phyloP scores from a whole-genome alignment of 2,888 invertebrate genomes.

The Lumbricus terrestris region DNA sequence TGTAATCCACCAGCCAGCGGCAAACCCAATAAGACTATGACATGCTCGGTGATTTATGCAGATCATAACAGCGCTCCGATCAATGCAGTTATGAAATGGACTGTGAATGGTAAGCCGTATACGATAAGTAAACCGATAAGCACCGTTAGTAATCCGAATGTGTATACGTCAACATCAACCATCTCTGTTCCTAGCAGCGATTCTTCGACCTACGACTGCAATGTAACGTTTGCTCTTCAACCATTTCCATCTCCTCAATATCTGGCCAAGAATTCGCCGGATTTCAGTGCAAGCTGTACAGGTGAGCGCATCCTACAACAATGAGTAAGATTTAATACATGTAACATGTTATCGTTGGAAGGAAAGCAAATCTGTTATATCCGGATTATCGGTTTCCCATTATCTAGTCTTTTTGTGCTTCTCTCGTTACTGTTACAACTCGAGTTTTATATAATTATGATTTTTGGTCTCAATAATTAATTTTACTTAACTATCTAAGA shows the following conservation, averaged over 20 bases:
- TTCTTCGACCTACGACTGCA: not conserved
- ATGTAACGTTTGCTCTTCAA: not conserved
- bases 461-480: no score
- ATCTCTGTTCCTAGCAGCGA: not conserved
- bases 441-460: no score
- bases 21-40: not conserved
- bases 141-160: not conserved
- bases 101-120: not conserved
- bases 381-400: no score
- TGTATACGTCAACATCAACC: not conserved
- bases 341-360: no score
- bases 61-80: not conserved
- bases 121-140: not conserved
- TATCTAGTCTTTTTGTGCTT: no score
- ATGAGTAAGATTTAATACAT: no score
- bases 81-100: not conserved
- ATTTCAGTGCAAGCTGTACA: not conserved
- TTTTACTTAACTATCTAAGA: no score
- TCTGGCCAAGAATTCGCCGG: not conserved
- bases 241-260: not conserved
- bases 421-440: no score
- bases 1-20: not conserved
- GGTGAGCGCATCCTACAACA: no score
- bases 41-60: not conserved
- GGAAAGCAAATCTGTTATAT: no score